phyloP scores from a whole-genome alignment of 2,888 invertebrate genomes.

The Platycnemis pennipes region DNA sequence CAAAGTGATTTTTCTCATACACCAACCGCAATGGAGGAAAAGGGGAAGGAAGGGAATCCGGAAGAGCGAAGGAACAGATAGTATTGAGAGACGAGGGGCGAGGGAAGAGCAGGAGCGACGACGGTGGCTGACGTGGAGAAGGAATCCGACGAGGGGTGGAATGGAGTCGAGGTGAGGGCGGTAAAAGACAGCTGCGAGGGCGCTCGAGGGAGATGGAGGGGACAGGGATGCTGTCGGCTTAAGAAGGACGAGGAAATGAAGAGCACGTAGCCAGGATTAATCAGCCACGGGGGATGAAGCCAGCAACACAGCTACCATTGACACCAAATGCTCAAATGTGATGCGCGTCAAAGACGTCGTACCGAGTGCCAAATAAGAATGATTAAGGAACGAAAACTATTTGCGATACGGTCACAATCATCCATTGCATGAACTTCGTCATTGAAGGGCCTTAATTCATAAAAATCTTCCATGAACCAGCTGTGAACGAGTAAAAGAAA shows the following conservation, averaged over 20 bases:
- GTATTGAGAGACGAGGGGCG: neutral
- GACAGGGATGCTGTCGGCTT: neutral
- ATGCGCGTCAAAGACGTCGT: neutral
- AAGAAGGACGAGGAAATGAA: neutral
- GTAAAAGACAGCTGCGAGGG: neutral
- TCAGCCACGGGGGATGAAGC: neutral
- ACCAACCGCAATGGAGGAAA: too few relatives aligned
- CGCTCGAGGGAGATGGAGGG: neutral
- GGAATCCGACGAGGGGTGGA: neutral
- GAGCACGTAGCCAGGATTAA: conserved; percentile 3
- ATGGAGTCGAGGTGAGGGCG: neutral
- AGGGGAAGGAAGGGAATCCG: too few relatives aligned
- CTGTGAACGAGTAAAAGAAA: too few relatives aligned
- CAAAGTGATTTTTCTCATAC: too few relatives aligned
- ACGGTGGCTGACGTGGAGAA: neutral
- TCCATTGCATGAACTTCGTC: too few relatives aligned
- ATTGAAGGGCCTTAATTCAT: too few relatives aligned
- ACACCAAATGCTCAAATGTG: neutral
- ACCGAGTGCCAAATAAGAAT: too few relatives aligned
- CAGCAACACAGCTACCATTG: neutral
- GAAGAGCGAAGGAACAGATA: neutral
- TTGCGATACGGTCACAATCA: too few relatives aligned
- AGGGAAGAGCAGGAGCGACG: neutral
- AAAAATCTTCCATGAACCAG: too few relatives aligned
- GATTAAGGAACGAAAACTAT: too few relatives aligned